phyloP scores from a whole-genome alignment of 2,797 vertebrate genomes.

The Emydoidea blandingii region DNA sequence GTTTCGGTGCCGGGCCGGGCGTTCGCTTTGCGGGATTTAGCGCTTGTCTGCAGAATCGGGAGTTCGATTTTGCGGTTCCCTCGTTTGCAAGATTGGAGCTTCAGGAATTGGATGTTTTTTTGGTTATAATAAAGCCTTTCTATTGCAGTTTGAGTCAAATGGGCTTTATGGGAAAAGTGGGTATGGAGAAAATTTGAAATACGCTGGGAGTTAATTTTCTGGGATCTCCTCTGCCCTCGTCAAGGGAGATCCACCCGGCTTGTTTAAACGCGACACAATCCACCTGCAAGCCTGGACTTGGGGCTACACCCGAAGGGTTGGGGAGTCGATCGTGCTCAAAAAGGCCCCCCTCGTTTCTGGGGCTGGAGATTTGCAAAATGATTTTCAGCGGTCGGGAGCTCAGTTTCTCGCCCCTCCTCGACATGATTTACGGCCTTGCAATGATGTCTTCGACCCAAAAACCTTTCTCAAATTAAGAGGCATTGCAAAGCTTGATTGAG shows the following conservation, averaged over 20 bases:
- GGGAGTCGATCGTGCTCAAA: too few species aligned
- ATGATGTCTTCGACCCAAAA: background rate
- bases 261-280: too few species aligned
- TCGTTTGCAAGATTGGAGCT: too few species aligned
- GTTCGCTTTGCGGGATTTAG: too few species aligned
- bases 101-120: background rate
- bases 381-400: background rate
- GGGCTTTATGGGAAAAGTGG: background rate
- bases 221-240: background rate
- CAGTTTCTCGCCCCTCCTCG: background rate
- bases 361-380: background rate
- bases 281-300: too few species aligned
- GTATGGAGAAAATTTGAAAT: too few species aligned
- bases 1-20: too few species aligned
- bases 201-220: background rate
- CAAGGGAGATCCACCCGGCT: too few species aligned
- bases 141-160: background rate
- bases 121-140: background rate
- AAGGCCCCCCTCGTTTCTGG: background rate
- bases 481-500: too few species aligned
- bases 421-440: background rate
- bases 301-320: too few species aligned
- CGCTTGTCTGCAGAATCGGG: background rate
- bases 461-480: background rate
- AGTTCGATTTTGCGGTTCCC: background rate